phyloP scores from a whole-genome alignment of 2,797 vertebrate genomes.

The Aythya fuligula region DNA sequence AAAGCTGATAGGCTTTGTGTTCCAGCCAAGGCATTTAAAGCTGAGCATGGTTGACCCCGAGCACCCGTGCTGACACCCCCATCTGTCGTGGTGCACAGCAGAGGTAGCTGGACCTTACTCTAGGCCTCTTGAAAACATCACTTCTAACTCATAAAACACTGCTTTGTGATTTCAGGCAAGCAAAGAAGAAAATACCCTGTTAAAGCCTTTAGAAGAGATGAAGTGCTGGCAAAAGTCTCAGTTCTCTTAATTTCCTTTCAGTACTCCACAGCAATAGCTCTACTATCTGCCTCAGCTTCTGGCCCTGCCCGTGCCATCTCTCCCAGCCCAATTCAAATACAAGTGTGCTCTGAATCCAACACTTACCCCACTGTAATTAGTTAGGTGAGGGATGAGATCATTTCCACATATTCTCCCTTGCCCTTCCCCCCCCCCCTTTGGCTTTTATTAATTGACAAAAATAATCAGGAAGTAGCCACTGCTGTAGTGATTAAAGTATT shows the following conservation, averaged over 20 bases:
- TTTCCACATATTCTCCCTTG: neutral
- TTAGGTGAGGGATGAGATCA: neutral
- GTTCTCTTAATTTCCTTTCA: neutral
- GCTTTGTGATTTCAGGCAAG: neutral
- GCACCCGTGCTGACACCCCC: rapidly evolving
- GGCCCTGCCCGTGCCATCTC: neutral
- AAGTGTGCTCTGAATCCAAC: neutral
- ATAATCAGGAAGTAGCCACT: neutral
- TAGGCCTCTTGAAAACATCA: neutral
- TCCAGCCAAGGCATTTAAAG: neutral
- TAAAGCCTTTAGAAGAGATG: neutral
- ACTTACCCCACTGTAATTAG: neutral
- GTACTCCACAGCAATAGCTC: no score
- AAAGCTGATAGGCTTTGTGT: neutral
- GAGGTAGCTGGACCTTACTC: neutral
- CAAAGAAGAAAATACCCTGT: neutral
- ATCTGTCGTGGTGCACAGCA: rapidly evolving
- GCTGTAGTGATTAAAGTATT: neutral
- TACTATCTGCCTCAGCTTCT: neutral
- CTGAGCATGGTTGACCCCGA: neutral
- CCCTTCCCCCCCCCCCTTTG: neutral
- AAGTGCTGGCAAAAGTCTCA: neutral
- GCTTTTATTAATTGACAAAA: neutral
- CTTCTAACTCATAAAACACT: neutral
- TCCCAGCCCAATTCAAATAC: neutral